A percentile compares a stretch with the other conserved stretches of the same genome.
Evolutionary conservation across 1,140 invertebrate species (phyloP).

Genomic region (Drosophila grimshawi): DNA sequence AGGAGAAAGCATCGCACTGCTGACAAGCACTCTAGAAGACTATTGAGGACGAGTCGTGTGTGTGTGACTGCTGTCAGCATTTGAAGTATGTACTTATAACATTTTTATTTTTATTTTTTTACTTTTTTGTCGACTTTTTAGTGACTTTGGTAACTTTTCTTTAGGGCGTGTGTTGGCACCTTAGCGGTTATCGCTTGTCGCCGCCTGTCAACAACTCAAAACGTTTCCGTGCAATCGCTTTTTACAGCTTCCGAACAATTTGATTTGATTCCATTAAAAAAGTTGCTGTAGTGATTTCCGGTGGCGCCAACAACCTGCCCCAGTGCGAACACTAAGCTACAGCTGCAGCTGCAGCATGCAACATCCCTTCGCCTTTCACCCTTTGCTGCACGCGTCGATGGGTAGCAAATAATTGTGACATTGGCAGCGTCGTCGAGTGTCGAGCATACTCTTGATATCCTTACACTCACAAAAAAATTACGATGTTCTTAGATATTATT

Average conservation of each 20-base stretch:
- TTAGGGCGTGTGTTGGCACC: conserved; percentile 66
- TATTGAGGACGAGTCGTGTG: conserved; percentile 62
- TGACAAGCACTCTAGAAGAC: conserved; percentile 63
- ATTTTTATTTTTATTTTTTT: conserved; percentile 38
- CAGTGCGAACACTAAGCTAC: conserved; percentile 46
- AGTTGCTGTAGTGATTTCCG: conserved; percentile 80
- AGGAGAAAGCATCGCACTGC: conserved; percentile 6
- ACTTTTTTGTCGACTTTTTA: conserved; percentile 49
- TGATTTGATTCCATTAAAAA: conserved; percentile 84
- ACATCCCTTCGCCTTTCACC: background rate
- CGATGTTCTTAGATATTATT: too few relatives aligned
- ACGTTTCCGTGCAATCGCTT: conserved; percentile 83
- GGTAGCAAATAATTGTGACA: conserved; percentile 79
- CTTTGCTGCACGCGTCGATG: conserved; percentile 6
- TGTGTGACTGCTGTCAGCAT: conserved; percentile 52
- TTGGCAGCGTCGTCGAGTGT: conserved; percentile 69
- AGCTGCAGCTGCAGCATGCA: conserved; percentile 31
- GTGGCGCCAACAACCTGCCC: conserved; percentile 31
- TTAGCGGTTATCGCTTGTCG: conserved; percentile 61
- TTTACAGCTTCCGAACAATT: conserved; percentile 84
- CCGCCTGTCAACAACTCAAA: conserved; percentile 77
- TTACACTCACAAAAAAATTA: too few relatives aligned
- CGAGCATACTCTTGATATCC: conserved; percentile 58
- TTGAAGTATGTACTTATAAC: conserved; percentile 74
- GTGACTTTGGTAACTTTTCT: conserved; percentile 71